Evolutionary conservation across 2,797 vertebrate species (phyloP), one percentile per base, ranked within the genome.

Genomic region (Oryzias sinensis): DNA sequence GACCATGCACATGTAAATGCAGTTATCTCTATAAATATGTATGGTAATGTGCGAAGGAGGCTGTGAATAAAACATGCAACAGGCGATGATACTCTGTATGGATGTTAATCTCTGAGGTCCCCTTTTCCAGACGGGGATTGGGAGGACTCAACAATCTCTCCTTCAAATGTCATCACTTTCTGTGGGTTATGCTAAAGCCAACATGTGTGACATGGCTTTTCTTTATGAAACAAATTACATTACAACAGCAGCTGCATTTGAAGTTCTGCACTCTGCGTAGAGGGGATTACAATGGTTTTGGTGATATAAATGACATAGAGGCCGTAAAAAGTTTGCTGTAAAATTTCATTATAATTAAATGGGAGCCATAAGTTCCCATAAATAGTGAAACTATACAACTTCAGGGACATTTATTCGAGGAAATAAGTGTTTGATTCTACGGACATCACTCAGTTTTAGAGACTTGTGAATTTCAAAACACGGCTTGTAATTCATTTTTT

Each of bases 31-130:
- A 86, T 88, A 79, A 87, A 81, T 88, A 85, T 86, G 82, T 72
- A 80, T 85, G 84, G 68, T 70, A 83, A 86, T 82, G 77, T 72
- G 79, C 6, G 46, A 24, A 55, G 51, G 64, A 47, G 64, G 64
- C 49, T 53, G 83, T 86, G 85, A 88, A 88, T 87, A 84, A 87
- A 87, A 84, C 76, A 83, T 85, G 77, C 56, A 67, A 64, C 70
- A 76, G 81, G 71, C 77, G 69, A 76, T 43, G 69, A 56, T 18
- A 65, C 53, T 62, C 77, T 76, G 81, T 51, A 66, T 65, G 77
- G 81, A 56, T 81, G 72, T 77, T 83, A 74, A 83, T 83, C 80
- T 82, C 49, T 33, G 52, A 68, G 73, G 71, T 37, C 33, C 11
- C 49, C 8, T 51, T 68, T 68, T 67, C 64, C 64, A 53, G 76